phyloP scores from a whole-genome alignment of 2,888 invertebrate genomes.

The Nephrocerus scutellatus region DNA sequence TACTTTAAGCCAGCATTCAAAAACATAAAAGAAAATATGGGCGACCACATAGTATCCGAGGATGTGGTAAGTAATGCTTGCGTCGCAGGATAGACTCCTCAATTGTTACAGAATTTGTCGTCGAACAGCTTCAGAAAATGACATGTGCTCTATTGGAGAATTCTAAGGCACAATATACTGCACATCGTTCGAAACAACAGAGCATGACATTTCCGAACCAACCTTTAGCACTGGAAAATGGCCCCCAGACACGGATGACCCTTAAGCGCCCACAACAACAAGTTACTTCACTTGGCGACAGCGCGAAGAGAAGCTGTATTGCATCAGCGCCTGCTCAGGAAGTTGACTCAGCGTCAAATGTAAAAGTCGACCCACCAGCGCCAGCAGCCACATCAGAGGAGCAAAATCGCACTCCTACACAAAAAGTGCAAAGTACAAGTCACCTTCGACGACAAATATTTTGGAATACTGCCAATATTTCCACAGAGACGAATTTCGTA shows the following conservation, averaged over 20 bases:
- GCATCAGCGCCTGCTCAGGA: constrained; percentile 13
- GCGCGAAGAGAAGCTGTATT: constrained; percentile 11
- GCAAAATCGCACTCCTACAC: constrained; percentile 6
- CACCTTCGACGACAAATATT: constrained; percentile 44
- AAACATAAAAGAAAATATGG: constrained; percentile 57
- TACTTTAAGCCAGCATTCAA: constrained; percentile 58
- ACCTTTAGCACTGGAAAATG: constrained; percentile 11
- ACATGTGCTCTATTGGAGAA: constrained; percentile 44
- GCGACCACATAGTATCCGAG: constrained; percentile 52
- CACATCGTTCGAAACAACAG: constrained; percentile 3
- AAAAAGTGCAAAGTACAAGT: too few species aligned
- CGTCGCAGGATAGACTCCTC: constrained; percentile 48
- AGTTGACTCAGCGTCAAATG: too few species aligned
- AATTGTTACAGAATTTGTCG: too few species aligned
- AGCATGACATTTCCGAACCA: constrained; percentile 18
- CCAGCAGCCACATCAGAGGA: constrained; percentile 21
- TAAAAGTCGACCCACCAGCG: too few species aligned
- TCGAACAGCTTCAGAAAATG: constrained; percentile 44
- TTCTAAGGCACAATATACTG: constrained; percentile 43
- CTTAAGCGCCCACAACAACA: constrained; percentile 35
- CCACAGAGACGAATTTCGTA: constrained; percentile 54
- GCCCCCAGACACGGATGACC: constrained; percentile 23
- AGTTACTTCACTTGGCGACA: constrained; percentile 13
- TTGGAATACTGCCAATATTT: constrained; percentile 57
- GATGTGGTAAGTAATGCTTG: constrained; percentile 49